Base-by-base conservation (phyloP, 2,113 vertebrate genomes). In the Chascanopsetta lugubris region DNA sequence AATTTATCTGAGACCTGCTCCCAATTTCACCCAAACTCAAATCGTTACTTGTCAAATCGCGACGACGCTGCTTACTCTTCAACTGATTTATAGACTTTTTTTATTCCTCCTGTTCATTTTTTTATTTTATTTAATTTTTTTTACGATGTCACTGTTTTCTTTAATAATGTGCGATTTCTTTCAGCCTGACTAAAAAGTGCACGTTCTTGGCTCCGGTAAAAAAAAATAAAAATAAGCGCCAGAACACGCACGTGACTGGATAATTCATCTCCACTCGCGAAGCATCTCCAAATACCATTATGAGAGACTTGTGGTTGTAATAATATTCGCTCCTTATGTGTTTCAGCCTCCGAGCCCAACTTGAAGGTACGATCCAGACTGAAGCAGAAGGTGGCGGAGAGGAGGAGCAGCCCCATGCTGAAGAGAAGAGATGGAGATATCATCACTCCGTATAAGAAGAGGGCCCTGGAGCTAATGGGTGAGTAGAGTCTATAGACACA, bases 341-440 rank as follows among this genome's bases (percentile, higher is more conserved):
- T 82, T 91, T 58, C 88, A 99, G 97, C 97, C 65, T 99, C 97
- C 22, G 97, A 99, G 92, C 97, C 97, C 40, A 99, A 99, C 90
- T 92, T 99, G 91, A 99, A 99, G 91, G 94, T 99, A 84, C 95
- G 97, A 69, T 99, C 97, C 80, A 93, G 97, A 79, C 95, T 99
- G 94, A 99, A 99, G 93, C 97, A 99, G 85, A 99, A 98, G 84
- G 97, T 99, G 79, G 95, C 96, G 50, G 97, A 99, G 88, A 94
- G 97, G 82, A 94, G 97, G 89, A 99, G 97, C 90, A 99, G 97
- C 65, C 97, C 97, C 10, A 93, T 99, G 89, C 94, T 98, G 53
- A 95, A 96, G 86, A 94, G 95, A 85, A 96, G 95, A 90, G 97
- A 99, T 67, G 94, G 95, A 87, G 95, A 90, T 76, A 87, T 94